Evolutionary conservation across 2,113 vertebrate species (phyloP).

Genomic region (Riparia riparia): DNA sequence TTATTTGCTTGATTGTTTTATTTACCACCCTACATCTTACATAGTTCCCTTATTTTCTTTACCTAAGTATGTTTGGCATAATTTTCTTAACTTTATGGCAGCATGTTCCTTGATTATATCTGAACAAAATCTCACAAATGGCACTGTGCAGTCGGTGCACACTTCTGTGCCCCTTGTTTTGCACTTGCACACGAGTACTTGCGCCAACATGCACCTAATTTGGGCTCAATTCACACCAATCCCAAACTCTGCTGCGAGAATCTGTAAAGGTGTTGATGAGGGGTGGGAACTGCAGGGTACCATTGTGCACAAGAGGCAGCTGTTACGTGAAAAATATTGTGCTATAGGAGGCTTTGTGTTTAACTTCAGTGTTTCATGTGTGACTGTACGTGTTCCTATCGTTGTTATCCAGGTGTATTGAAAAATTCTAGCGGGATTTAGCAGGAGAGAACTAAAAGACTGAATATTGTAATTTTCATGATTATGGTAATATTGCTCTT

Average conservation of each 20-base stretch:
- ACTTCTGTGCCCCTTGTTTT: background rate
- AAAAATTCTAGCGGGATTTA: background rate
- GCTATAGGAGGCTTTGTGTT: background rate
- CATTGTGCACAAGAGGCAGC: background rate
- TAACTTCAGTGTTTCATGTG: background rate
- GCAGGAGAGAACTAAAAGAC: background rate
- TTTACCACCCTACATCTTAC: background rate
- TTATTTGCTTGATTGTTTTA: background rate
- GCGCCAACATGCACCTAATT: background rate
- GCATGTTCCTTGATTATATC: background rate
- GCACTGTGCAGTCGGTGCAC: background rate
- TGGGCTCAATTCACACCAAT: background rate
- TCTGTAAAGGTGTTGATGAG: background rate
- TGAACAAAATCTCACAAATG: background rate
- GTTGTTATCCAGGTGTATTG: background rate
- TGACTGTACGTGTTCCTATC: background rate
- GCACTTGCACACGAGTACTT: rapidly evolving
- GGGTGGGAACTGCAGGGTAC: background rate
- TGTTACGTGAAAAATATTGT: background rate
- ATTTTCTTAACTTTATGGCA: background rate
- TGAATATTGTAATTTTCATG: background rate
- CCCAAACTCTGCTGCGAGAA: rapidly evolving
- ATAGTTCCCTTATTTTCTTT: background rate
- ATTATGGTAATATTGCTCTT: background rate
- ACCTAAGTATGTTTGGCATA: background rate